These are phyloP conservation scores for Drosophila hamatofila DNA, from an alignment of 2,888 invertebrate genomes.

Conservation along the genomic window DNA sequence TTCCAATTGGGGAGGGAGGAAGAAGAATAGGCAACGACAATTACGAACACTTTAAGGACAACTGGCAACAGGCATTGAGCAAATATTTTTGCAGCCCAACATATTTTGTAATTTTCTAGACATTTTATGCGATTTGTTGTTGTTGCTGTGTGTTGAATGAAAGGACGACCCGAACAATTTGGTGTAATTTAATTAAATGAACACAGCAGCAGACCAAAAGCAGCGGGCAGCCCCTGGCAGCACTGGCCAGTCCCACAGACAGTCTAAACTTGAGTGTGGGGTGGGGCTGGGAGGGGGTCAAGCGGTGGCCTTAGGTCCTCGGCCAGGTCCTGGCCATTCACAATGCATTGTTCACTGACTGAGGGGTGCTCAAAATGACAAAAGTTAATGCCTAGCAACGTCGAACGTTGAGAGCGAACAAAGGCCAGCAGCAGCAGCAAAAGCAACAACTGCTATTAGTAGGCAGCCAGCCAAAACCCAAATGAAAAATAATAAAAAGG, in stretches of 20 bases:
- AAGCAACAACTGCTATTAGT: conserved; percentile 65
- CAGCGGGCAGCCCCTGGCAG: conserved; percentile 59
- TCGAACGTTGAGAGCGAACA: conserved; percentile 56
- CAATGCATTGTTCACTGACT: conserved; percentile 75
- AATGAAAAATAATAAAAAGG: conserved; percentile 77
- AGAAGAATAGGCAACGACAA: conserved; percentile 29
- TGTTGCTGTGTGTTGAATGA: conserved; percentile 39
- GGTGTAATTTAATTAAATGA: conserved; percentile 82
- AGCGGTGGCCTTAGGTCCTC: conserved; percentile 16
- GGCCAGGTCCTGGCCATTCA: conserved; percentile 66
- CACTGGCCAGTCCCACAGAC: conserved; percentile 22
- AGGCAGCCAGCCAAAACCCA: conserved; percentile 68
- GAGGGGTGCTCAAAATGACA: conserved; percentile 73
- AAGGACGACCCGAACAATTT: conserved; percentile 76
- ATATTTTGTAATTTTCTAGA: conserved; percentile 73
- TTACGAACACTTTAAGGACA: conserved; percentile 52
- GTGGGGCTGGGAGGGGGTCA: neutral
- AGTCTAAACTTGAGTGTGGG: conserved; percentile 38
- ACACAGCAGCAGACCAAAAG: conserved; percentile 75
- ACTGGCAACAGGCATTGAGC: conserved; percentile 43
- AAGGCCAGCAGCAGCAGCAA: conserved; percentile 40
- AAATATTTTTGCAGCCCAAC: conserved; percentile 64
- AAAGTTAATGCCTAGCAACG: conserved; percentile 79
- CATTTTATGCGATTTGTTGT: conserved; percentile 58
- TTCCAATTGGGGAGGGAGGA: conserved; percentile 42